A percentile compares a stretch with the other conserved stretches of the same genome.
These are phyloP conservation scores for Paratrypauchen microcephalus DNA, from an alignment of 2,797 vertebrate species.

Conservation along the genomic window DNA sequence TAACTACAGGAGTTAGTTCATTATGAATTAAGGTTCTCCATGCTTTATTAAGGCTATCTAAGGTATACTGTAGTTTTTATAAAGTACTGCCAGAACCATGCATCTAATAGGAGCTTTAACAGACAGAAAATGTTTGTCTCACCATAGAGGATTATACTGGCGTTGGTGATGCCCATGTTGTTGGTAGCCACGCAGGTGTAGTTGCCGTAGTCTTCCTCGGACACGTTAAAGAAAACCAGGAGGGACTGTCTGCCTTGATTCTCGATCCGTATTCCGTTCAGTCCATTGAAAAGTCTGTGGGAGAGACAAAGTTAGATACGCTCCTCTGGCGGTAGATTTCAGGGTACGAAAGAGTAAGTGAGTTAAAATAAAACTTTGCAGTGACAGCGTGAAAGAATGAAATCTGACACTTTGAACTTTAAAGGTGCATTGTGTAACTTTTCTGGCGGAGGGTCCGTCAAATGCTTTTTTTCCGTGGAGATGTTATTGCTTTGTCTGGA, in stretches of 20 bases:
- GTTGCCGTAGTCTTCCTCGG: constrained; percentile 96
- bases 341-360: neutral
- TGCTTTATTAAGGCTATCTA: too few relatives aligned
- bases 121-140: constrained; percentile 48
- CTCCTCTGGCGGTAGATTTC: neutral
- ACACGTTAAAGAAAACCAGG: constrained; percentile 96
- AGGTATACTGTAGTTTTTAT: too few relatives aligned
- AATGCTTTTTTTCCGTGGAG: too few relatives aligned
- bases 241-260: constrained; percentile 92
- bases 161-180: constrained; percentile 91
- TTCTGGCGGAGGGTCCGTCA: too few relatives aligned
- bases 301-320: neutral
- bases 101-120: neutral
- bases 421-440: too few relatives aligned
- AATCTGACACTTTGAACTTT: too few relatives aligned
- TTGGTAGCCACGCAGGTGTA: constrained; percentile 97
- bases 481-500: too few relatives aligned
- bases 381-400: too few relatives aligned
- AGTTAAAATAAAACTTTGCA: too few relatives aligned
- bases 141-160: constrained; percentile 97
- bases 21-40: too few relatives aligned
- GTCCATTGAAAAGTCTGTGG: constrained; percentile 86
- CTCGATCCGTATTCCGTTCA: constrained; percentile 94
- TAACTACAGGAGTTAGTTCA: too few relatives aligned
- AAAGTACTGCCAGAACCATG: too few relatives aligned